Evolutionary conservation across 2,888 invertebrate species (phyloP), one percentile per base, ranked within the genome.

Genomic region (Drosophila merina): DNA sequence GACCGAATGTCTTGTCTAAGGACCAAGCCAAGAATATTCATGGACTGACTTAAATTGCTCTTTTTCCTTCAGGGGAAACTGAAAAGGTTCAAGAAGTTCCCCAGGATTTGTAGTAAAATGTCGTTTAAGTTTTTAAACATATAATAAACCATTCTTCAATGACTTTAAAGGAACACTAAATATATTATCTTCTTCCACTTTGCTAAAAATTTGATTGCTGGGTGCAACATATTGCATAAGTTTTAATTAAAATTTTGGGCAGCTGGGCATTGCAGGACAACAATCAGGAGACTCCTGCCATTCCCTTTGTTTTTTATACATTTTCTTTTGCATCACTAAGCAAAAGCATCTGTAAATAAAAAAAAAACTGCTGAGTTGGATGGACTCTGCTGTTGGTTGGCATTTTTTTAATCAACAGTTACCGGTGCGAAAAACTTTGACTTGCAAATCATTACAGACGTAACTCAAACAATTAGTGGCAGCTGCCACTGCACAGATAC

Each of bases 231-330:
- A 75, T 85, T 77, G 78, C 79, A 87, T 81, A 88, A 89, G 85
- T 90, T 91, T 91, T 91, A 91, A 91, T 91, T 91, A 91, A 91
- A 91, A 91, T 72, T 67, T 55, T 45, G 44, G 49, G 33, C 72
- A 72, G 59, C 59, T 57, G 64, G 56, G 30, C 55, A 10, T 73
- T 30, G 48, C 62, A 31, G 45, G 33, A 62, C 55, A 58, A 48
- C 52, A 69, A 60, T 69, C 68, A 70, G 68, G 70, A 54, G 58
- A 54, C 59, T 52, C 44, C 31, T 50, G 54, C 59, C 44, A 26
- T 31, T 38, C 40, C 5, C 48, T 49, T 6, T 33, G 26, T 66
- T 66, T 52, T 58, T 70, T 66, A 55, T 30, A 40, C 31, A 31
- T 12, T 33, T 51, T 47, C 55, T 36, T 58, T 52, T 55, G 60